Conservation (phyloP, 2,113 vertebrate genomes). For the Cynoglossus semilaevis region DNA sequence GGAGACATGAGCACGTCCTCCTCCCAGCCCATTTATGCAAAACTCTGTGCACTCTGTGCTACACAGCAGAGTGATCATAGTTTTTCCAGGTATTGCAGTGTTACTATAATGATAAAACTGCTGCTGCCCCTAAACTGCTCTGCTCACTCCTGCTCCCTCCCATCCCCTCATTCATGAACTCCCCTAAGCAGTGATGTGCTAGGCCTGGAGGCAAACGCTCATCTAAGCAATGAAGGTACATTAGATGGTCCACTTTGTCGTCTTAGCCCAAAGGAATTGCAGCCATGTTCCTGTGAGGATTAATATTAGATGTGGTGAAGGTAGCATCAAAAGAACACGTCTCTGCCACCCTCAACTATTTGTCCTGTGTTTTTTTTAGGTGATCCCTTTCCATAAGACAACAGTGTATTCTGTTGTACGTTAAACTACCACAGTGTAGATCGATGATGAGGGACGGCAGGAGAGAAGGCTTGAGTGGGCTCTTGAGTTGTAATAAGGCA, state of each 20-base stretch:
- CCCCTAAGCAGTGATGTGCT: constrained; percentile 53
- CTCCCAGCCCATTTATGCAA: constrained; percentile 45
- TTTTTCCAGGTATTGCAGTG: constrained; percentile 44
- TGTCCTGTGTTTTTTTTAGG: constrained; percentile 2
- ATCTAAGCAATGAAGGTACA: constrained; percentile 46
- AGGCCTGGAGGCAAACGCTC: constrained; percentile 41
- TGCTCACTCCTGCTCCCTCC: constrained; percentile 47
- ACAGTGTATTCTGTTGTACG: constrained; percentile 5
- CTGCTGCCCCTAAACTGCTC: constrained; percentile 46
- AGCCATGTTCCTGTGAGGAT: constrained; percentile 30
- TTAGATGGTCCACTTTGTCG: constrained; percentile 58
- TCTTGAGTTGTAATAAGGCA: constrained; percentile 51
- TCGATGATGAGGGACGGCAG: constrained; percentile 25
- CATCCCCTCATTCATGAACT: constrained; percentile 65
- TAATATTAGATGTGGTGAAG: constrained; percentile 43
- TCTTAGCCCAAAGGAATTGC: constrained; percentile 45
- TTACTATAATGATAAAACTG: constrained; percentile 60
- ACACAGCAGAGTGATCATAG: constrained; percentile 35
- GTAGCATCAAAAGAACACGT: constrained; percentile 15
- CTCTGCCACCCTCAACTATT: not conserved
- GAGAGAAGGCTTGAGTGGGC: constrained; percentile 27
- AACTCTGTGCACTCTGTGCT: constrained; percentile 33
- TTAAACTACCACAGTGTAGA: not conserved
- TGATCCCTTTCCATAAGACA: constrained; percentile 2
- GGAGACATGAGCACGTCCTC: constrained; percentile 23